Evolutionary conservation across 1,140 invertebrate species (phyloP).

Genomic region (Leptopilina clavipes): DNA sequence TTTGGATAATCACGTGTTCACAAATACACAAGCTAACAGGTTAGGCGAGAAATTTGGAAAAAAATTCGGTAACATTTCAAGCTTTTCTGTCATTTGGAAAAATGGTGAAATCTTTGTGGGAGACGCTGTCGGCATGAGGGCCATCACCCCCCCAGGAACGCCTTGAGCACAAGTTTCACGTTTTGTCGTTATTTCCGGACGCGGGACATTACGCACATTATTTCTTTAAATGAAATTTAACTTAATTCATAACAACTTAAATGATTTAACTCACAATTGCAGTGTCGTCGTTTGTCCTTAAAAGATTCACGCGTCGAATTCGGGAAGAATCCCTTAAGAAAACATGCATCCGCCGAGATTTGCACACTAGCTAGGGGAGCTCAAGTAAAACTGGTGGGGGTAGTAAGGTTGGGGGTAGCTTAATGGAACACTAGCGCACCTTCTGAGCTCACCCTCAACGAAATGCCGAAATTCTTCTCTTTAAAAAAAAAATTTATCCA

Average conservation of each 20-base stretch:
- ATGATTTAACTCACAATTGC: constrained; percentile 57
- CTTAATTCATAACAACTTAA: constrained; percentile 37
- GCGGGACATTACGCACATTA: constrained; percentile 34
- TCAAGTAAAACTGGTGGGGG: constrained; percentile 60
- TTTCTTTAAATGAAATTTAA: neutral
- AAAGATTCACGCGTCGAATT: constrained; percentile 65
- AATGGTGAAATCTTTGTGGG: constrained; percentile 62
- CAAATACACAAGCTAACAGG: constrained; percentile 52
- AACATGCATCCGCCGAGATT: constrained; percentile 73
- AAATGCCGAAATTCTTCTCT: neutral
- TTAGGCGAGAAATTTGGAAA: constrained; percentile 48
- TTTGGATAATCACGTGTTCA: constrained; percentile 61
- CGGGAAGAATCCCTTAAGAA: constrained; percentile 71
- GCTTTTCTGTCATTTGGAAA: constrained; percentile 53
- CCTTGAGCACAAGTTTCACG: constrained; percentile 63
- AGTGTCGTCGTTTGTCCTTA: constrained; percentile 47
- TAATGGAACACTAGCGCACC: constrained; percentile 59
- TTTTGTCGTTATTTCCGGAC: constrained; percentile 56
- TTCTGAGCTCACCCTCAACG: constrained; percentile 37
- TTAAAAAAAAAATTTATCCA: neutral
- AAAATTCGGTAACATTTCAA: constrained; percentile 25
- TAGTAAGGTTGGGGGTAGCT: constrained; percentile 63
- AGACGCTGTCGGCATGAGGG: constrained; percentile 66
- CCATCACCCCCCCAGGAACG: constrained; percentile 66
- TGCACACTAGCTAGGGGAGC: constrained; percentile 71